Percentiles rank a stretch among this genome's conserved stretches.
Evolutionary conservation across 2,888 invertebrate species (phyloP).

Genomic region (Mesoligia furuncula): DNA sequence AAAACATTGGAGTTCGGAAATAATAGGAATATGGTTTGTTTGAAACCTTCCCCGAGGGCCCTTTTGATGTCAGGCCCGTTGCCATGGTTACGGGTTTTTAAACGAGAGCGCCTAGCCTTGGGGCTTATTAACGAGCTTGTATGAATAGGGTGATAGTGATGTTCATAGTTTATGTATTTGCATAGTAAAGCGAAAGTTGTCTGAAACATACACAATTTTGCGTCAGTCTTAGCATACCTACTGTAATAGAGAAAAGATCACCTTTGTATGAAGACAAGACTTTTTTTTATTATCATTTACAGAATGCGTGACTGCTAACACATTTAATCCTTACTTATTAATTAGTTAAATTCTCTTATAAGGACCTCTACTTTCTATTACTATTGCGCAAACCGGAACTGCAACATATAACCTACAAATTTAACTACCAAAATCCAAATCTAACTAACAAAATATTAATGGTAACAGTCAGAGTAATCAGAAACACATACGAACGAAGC

Average conservation of each 20-base stretch:
- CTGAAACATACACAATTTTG: too few species aligned
- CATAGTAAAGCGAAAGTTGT: not conserved
- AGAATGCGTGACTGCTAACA: not conserved
- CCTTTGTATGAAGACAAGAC: not conserved
- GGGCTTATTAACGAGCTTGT: conserved; percentile 30
- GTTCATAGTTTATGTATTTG: not conserved
- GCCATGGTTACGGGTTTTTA: conserved; percentile 45
- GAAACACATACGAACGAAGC: not conserved
- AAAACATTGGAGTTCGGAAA: conserved; percentile 35
- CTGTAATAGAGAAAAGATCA: not conserved
- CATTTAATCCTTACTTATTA: not conserved
- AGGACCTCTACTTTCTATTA: too few species aligned
- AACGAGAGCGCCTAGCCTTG: conserved; percentile 22
- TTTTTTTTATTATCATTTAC: not conserved
- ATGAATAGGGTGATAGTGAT: conserved; percentile 25
- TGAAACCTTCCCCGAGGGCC: conserved; percentile 35
- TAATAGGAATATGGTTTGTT: conserved; percentile 53
- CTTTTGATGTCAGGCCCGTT: conserved; percentile 47
- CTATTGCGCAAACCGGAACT: not conserved
- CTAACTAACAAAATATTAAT: not conserved
- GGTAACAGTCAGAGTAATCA: too few species aligned
- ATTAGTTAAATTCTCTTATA: too few species aligned
- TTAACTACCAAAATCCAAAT: too few species aligned
- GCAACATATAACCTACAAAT: too few species aligned
- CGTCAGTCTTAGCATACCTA: too few species aligned